These are phyloP conservation scores for Perccottus glenii DNA, from an alignment of 2,113 vertebrate genomes.

Conservation along the genomic window DNA sequence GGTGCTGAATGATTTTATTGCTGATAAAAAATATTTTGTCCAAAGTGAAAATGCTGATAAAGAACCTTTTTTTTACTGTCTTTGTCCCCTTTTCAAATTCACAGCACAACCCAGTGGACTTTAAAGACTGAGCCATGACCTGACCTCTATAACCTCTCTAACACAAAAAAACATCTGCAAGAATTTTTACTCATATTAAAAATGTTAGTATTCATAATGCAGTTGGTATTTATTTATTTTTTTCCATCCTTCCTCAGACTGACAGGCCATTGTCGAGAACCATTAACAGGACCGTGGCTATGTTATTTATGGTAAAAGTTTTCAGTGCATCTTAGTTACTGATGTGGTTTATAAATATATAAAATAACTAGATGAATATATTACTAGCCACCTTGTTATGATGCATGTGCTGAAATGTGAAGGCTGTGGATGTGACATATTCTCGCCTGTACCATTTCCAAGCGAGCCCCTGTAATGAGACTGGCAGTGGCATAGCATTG, in stretches of 20 bases:
- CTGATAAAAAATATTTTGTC: neutral
- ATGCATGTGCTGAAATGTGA: slow-evolving; percentile 6
- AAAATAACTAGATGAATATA: neutral
- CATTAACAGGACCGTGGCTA: no score
- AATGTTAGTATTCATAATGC: no score
- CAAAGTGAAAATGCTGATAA: slow-evolving; percentile 1
- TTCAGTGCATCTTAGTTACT: no score
- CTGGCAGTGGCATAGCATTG: slow-evolving; percentile 51
- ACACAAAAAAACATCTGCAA: no score
- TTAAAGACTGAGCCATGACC: no score
- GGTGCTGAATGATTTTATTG: slow-evolving; percentile 5
- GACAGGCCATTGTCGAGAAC: no score
- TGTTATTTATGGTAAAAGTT: no score
- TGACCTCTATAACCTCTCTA: no score
- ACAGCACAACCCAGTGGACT: neutral
- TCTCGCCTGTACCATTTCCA: slow-evolving; percentile 52
- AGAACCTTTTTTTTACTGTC: neutral
- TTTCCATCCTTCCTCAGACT: no score
- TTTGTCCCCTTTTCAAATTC: slow-evolving; percentile 1
- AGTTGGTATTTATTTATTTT: no score
- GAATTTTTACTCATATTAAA: no score
- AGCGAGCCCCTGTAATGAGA: slow-evolving; percentile 59
- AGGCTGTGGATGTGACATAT: slow-evolving; percentile 42
- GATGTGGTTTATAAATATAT: neutral
- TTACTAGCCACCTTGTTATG: neutral